Percentiles rank a stretch among this genome's conserved stretches.
Conservation (phyloP, 2,888 invertebrate species). For the Cactoblastis cactorum region DNA sequence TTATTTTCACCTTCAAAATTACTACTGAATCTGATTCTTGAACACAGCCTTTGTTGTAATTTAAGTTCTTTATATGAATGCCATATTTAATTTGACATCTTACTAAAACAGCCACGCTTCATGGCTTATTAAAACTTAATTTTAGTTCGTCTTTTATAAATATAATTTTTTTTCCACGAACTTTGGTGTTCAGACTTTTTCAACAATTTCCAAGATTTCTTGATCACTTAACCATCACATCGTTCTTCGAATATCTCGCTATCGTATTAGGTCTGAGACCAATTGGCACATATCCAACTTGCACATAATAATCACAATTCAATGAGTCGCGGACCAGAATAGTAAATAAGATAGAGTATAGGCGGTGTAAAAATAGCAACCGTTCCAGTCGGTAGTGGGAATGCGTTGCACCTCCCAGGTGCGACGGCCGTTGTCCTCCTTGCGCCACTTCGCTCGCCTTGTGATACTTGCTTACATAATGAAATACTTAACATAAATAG, state of each 20-base stretch:
- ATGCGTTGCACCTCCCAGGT: constrained; percentile 74
- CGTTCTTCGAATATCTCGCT: constrained; percentile 72
- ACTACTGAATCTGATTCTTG: no score
- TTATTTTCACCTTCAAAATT: no score
- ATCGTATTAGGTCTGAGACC: constrained; percentile 64
- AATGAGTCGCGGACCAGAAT: constrained; percentile 79
- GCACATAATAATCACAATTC: constrained; percentile 80
- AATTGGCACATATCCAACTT: constrained; percentile 74
- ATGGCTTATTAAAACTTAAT: no score
- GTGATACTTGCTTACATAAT: constrained; percentile 20
- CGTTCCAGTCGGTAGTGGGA: constrained; percentile 69
- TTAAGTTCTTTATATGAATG: no score
- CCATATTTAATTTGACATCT: no score
- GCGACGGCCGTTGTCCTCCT: constrained; percentile 64
- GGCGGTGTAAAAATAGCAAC: constrained; percentile 73
- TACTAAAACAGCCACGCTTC: no score
- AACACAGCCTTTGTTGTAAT: no score
- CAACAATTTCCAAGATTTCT: constrained; percentile 35
- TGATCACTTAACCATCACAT: constrained; percentile 52
- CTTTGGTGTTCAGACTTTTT: constrained; percentile 36
- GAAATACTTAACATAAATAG: constrained; percentile 14
- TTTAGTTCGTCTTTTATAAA: no score
- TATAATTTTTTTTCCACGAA: background rate
- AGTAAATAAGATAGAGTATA: constrained; percentile 77
- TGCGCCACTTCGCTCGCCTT: constrained; percentile 28